phyloP scores from a whole-genome alignment of 2,888 invertebrate genomes.

The Eupithecia inturbata region DNA sequence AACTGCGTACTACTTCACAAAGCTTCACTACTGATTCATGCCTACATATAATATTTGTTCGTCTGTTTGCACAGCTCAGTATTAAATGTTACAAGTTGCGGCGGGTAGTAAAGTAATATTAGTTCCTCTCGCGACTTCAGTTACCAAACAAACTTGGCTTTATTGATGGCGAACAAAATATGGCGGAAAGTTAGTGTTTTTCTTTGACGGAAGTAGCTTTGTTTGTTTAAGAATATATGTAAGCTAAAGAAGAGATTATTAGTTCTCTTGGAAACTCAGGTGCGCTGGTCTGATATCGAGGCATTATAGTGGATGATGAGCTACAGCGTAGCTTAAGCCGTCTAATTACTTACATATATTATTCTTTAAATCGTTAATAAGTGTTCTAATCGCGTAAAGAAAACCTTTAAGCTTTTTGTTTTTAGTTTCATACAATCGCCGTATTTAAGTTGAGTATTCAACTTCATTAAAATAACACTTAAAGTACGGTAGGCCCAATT shows the following conservation, averaged over 20 bases:
- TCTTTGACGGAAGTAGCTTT: background rate
- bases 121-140: conserved; percentile 22
- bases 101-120: conserved; percentile 26
- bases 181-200: conserved; percentile 3
- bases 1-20: background rate
- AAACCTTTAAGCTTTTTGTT: too few relatives aligned
- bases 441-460: too few relatives aligned
- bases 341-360: background rate
- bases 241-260: background rate
- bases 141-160: conserved; percentile 19
- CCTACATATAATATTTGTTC: background rate
- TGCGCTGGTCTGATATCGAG: background rate
- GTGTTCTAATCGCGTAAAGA: too few relatives aligned
- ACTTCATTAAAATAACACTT: too few relatives aligned
- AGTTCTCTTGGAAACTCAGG: background rate
- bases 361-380: background rate
- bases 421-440: too few relatives aligned
- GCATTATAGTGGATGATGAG: background rate
- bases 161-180: conserved; percentile 23
- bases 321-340: too few relatives aligned
- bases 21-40: conserved; percentile 2
- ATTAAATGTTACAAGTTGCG: conserved; percentile 25
- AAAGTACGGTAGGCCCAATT: too few relatives aligned
- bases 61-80: conserved; percentile 15
- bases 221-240: conserved; percentile 6